Evolutionary conservation across 1,140 invertebrate genomes (phyloP).

Genomic region (Brachionus rotundiformis): DNA sequence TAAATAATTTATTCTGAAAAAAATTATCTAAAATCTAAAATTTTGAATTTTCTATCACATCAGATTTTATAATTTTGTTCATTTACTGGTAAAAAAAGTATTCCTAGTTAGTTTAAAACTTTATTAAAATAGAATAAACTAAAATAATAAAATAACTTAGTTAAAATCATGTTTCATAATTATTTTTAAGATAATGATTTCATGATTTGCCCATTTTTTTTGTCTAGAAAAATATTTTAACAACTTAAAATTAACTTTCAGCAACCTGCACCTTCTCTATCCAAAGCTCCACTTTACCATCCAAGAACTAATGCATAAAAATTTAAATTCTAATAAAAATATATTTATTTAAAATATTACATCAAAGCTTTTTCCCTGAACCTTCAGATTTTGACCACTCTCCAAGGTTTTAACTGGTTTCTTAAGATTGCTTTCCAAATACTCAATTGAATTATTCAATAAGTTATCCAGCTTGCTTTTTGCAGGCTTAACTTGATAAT

Average conservation of each 20-base stretch:
- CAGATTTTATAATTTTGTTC: too few relatives aligned
- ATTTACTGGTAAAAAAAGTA: too few relatives aligned
- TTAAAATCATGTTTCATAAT: not conserved
- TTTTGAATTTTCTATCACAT: too few relatives aligned
- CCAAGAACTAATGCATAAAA: too few relatives aligned
- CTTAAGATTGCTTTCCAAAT: constrained; percentile 47
- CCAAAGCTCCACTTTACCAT: constrained; percentile 48
- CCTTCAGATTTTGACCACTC: not conserved
- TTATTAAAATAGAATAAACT: not conserved
- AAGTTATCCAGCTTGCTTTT: constrained; percentile 7
- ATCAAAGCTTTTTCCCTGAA: constrained; percentile 21
- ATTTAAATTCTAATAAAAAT: too few relatives aligned
- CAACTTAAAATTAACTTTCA: not conserved
- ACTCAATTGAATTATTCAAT: constrained; percentile 29
- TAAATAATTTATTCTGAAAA: too few relatives aligned
- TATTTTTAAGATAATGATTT: not conserved
- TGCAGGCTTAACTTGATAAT: constrained; percentile 68
- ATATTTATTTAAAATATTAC: not conserved
- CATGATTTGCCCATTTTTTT: not conserved
- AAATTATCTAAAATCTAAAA: too few relatives aligned
- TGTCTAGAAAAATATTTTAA: not conserved
- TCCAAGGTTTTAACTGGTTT: constrained; percentile 35
- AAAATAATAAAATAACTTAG: constrained; percentile 3
- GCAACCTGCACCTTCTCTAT: not conserved
- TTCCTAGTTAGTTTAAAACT: not conserved